Conservation (phyloP, 2,797 vertebrate genomes). For the Hephaestus fuliginosus region DNA sequence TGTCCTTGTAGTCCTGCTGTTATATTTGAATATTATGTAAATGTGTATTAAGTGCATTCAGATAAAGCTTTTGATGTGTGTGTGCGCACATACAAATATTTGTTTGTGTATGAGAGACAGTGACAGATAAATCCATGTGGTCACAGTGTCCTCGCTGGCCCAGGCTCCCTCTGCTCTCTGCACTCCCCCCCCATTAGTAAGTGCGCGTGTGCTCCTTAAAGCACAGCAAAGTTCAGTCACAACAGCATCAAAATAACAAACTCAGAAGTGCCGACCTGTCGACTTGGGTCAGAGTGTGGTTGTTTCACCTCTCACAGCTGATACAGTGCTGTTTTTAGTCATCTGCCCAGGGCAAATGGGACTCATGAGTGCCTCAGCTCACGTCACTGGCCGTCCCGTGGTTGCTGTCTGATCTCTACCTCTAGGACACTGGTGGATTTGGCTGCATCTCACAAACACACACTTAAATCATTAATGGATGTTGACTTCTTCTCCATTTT, state of each 20-base stretch:
- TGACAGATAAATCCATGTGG: background rate
- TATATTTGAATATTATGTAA: conserved; percentile 19
- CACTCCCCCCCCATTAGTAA: background rate
- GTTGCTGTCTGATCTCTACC: conserved; percentile 62
- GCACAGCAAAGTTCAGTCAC: background rate
- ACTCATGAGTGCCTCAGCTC: conserved; percentile 46
- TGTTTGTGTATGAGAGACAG: background rate
- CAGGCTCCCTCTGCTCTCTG: background rate
- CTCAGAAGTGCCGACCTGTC: background rate
- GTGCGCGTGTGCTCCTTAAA: conserved; percentile 1
- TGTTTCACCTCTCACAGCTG: background rate
- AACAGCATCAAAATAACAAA: background rate
- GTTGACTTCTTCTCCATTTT: background rate
- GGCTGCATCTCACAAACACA: background rate
- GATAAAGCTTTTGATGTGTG: background rate
- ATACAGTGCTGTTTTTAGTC: conserved; percentile 48
- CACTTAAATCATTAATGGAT: background rate
- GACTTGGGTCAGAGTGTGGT: background rate
- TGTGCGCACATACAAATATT: too few relatives aligned
- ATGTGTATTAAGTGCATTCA: background rate
- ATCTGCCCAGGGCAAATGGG: conserved; percentile 16
- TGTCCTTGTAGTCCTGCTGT: background rate
- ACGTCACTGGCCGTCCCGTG: conserved; percentile 63
- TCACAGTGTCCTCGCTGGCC: conserved; percentile 11
- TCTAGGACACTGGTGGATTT: conserved; percentile 50